Evolutionary conservation across 1,140 invertebrate genomes (phyloP), one percentile per base, ranked within the genome.

Genomic region (Bombus waltoni): DNA sequence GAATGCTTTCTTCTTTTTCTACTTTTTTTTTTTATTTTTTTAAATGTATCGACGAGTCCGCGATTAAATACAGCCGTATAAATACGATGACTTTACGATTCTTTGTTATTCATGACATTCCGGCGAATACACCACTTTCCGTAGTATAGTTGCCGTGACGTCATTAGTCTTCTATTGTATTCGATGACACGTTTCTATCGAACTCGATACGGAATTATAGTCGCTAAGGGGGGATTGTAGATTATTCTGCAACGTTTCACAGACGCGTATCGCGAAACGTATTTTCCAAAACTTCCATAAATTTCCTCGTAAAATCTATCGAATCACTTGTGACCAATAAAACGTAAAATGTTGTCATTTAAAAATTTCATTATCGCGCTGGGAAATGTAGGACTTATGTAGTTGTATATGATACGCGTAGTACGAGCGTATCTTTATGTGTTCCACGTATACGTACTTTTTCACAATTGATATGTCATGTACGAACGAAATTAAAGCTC

Each of bases 91-190:
- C 68, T 85, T 59, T 65, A 80, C 83, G 76, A 85, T 85, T 85
- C 66, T 85, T 85, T 85, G 76, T 80, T 80, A 85, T 85, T 85
- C 83, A 85, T 80, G 83, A 85, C 59, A 85, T 85, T 72, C 83
- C 68, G 57, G 57, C 66, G 83, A 85, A 80, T 70, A 80, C 28
- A 57, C 83, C 77, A 71, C 83, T 85, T 80, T 80, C 68, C 76
- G 68, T 80, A 42, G 68, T 85, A 80, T 72, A 47, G 68, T 72
- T 47, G 57, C 76, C 77, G 42, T 80, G 83, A 85, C 83, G 83
- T 85, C 83, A 80, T 80, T 85, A 85, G 76, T 65, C 77, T 80
- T 85, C 83, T 71, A 85, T 85, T 85, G 83, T 85, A 80, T 72
- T 80, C 83, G 83, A 85, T 85, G 83, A 85, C 83, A 85, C 68